These are phyloP conservation scores for Campylomormyrus numenius DNA, from an alignment of 2,113 vertebrate species.

Conservation along the genomic window DNA sequence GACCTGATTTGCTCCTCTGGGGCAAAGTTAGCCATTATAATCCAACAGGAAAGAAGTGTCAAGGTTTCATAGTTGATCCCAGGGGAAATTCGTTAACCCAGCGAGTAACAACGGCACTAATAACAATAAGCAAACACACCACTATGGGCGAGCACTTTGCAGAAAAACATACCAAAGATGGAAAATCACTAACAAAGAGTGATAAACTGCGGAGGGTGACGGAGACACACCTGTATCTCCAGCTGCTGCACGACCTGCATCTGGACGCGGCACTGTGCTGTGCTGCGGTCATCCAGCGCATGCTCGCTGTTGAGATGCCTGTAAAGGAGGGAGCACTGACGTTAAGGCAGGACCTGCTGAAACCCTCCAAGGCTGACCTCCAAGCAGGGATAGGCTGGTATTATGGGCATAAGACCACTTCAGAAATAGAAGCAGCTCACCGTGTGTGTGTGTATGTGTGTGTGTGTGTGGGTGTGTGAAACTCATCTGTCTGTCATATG, in stretches of 20 bases:
- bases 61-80: not conserved
- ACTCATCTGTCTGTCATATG: not conserved
- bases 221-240: conserved; percentile 87
- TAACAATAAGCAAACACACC: not conserved
- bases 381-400: too few relatives aligned
- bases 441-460: not conserved
- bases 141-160: not conserved
- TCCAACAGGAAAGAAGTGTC: not conserved
- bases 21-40: not conserved
- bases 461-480: not conserved
- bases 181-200: not conserved
- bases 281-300: conserved; percentile 93
- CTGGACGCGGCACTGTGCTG: conserved; percentile 95
- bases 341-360: not conserved
- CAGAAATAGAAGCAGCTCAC: too few relatives aligned
- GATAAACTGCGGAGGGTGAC: not conserved
- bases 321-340: conserved; percentile 18
- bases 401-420: too few relatives aligned
- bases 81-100: not conserved
- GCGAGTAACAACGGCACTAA: not conserved
- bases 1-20: not conserved
- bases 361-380: too few relatives aligned
- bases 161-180: not conserved
- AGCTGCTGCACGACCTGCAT: conserved; percentile 98
- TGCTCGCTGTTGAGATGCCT: conserved; percentile 99